phyloP scores from a whole-genome alignment of 1,140 invertebrate species.

The Tetraneura akinire region DNA sequence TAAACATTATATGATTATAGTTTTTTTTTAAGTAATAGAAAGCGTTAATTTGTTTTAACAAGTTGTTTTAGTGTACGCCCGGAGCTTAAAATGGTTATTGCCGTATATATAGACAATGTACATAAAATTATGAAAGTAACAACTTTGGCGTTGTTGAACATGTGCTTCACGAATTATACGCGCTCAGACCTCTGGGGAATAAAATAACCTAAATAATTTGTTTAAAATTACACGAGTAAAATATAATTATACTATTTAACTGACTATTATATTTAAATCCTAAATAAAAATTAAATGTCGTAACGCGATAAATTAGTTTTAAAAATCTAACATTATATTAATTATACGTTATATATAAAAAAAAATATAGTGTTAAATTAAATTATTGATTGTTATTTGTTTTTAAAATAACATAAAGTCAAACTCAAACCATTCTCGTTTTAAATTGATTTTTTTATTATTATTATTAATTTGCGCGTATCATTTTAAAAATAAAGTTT shows the following conservation, averaged over 20 bases:
- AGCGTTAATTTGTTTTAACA: slow-evolving; percentile 31
- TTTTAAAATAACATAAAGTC: too few relatives aligned
- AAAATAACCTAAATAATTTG: slow-evolving; percentile 12
- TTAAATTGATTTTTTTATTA: too few relatives aligned
- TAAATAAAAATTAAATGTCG: not conserved
- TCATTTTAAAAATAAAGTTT: too few relatives aligned
- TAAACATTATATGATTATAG: not conserved
- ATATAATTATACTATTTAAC: not conserved
- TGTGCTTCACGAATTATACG: slow-evolving; percentile 28
- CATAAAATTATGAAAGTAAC: slow-evolving; percentile 8
- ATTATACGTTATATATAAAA: too few relatives aligned
- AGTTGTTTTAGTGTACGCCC: slow-evolving; percentile 17
- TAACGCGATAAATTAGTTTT: not conserved
- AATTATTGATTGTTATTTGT: too few relatives aligned
- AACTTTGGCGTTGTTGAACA: slow-evolving; percentile 32
- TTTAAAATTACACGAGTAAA: slow-evolving; percentile 2
- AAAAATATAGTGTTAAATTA: too few relatives aligned
- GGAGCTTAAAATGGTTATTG: slow-evolving; percentile 15
- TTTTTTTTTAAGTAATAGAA: slow-evolving; percentile 6
- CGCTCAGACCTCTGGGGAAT: slow-evolving; percentile 1
- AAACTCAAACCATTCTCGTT: too few relatives aligned
- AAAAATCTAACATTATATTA: not conserved
- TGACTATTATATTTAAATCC: not conserved
- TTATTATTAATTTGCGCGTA: too few relatives aligned
- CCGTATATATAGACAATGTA: not conserved